Evolutionary conservation across 2,888 invertebrate genomes (phyloP).

Genomic region (Abrostola triplasia): DNA sequence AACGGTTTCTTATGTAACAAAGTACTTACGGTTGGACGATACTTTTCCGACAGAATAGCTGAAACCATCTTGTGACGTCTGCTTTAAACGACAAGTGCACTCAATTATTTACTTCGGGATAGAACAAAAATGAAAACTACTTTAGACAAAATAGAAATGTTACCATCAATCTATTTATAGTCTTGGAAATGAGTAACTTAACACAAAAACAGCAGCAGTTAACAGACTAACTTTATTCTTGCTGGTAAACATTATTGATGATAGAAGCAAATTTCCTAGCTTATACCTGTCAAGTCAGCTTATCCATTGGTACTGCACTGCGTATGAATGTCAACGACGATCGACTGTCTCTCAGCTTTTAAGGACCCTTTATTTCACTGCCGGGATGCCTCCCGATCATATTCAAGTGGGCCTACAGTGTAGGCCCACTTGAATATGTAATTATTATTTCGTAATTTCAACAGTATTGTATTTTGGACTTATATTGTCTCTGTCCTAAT

Average conservation of each 20-base stretch:
- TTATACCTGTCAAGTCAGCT: slow-evolving; percentile 43
- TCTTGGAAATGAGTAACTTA: not conserved
- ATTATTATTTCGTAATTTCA: slow-evolving; percentile 47
- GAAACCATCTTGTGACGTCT: not conserved
- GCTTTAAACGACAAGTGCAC: slow-evolving; percentile 1
- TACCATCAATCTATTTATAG: not conserved
- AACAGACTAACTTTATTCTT: slow-evolving; percentile 4
- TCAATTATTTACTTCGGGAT: not conserved
- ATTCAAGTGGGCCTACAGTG: too few relatives aligned
- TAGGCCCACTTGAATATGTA: slow-evolving; percentile 42
- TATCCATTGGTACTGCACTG: slow-evolving; percentile 36
- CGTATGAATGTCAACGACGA: slow-evolving; percentile 51
- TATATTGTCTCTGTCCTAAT: slow-evolving; percentile 26
- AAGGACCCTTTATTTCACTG: slow-evolving; percentile 41
- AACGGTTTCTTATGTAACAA: not conserved
- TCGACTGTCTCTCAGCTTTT: slow-evolving; percentile 42
- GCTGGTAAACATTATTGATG: slow-evolving; percentile 12
- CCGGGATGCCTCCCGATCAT: slow-evolving; percentile 33
- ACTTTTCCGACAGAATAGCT: not conserved
- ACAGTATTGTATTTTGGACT: slow-evolving; percentile 21
- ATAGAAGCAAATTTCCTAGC: slow-evolving; percentile 27
- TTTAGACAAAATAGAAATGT: not conserved
- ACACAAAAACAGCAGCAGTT: not conserved
- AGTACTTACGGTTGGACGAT: not conserved
- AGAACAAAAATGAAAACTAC: not conserved